Percentiles rank a stretch among this genome's conserved stretches.
Conservation (phyloP, 2,113 vertebrate genomes). For the Ursus arctos region DNA sequence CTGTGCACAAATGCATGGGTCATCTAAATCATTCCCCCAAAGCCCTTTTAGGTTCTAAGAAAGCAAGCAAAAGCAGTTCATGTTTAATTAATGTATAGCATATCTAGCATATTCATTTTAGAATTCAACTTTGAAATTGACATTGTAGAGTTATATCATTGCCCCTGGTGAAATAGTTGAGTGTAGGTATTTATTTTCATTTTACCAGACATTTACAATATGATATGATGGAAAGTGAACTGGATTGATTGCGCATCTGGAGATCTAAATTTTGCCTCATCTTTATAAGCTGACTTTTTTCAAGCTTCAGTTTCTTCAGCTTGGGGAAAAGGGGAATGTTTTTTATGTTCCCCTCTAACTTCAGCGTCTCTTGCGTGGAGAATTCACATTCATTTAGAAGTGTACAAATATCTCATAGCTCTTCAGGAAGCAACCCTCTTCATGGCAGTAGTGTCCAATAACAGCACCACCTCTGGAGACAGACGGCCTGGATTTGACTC, state of each 20-base stretch:
- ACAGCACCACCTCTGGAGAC: background rate
- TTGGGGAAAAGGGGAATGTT: background rate
- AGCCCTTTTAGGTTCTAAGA: conserved; percentile 26
- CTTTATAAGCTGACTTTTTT: background rate
- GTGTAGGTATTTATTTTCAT: conserved; percentile 60
- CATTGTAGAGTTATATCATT: background rate
- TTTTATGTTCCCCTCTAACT: background rate
- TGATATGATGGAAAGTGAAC: background rate
- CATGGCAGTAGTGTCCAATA: background rate
- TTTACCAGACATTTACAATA: conserved; percentile 49
- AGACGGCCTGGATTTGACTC: background rate
- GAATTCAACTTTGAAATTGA: conserved; percentile 27
- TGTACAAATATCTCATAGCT: background rate
- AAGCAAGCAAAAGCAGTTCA: conserved; percentile 17
- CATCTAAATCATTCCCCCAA: conserved; percentile 51
- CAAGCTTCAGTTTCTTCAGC: conserved; percentile 11
- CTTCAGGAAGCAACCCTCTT: background rate
- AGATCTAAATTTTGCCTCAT: conserved; percentile 50
- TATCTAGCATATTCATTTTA: conserved; percentile 48
- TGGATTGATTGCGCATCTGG: conserved; percentile 8
- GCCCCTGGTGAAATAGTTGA: conserved; percentile 6
- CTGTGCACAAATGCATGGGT: conserved; percentile 46
- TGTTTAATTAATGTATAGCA: conserved; percentile 57
- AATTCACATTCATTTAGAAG: background rate
- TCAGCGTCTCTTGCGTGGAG: background rate